Percentiles rank a stretch among this genome's conserved stretches.
These are phyloP conservation scores for Echinometra lucunter DNA, from an alignment of 53 echinoderm and acorn worm genomes.

Conservation along the genomic window DNA sequence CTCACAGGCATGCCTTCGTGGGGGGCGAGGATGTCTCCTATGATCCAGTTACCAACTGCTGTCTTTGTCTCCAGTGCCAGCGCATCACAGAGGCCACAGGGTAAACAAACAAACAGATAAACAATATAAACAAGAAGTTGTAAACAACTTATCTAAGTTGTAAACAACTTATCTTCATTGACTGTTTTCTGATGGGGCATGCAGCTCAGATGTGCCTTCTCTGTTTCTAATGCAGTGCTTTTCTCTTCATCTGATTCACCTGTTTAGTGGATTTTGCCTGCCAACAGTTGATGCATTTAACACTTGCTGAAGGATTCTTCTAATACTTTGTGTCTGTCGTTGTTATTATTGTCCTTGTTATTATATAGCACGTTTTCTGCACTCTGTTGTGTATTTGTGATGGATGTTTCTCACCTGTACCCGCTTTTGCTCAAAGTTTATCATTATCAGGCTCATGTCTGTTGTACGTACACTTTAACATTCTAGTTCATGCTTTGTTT, in stretches of 20 bases:
- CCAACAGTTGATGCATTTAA: slow-evolving; percentile 6
- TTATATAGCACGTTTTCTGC: not conserved
- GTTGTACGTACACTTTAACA: too few relatives aligned
- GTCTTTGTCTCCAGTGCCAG: slow-evolving; percentile 88
- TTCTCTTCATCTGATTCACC: not conserved
- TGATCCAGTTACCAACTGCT: slow-evolving; percentile 82
- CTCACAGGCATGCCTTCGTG: slow-evolving; percentile 90
- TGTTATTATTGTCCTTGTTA: not conserved
- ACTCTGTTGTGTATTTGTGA: slow-evolving; percentile 6
- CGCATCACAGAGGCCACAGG: slow-evolving; percentile 59
- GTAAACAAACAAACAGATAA: slow-evolving; percentile 61
- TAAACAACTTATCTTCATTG: not conserved
- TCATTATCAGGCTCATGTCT: not conserved
- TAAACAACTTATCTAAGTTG: not conserved
- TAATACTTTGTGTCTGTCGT: not conserved
- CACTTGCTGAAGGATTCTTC: not conserved
- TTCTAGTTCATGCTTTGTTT: not conserved
- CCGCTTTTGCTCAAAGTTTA: not conserved
- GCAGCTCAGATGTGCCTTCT: not conserved
- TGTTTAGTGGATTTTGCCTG: not conserved
- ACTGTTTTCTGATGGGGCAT: too few relatives aligned
- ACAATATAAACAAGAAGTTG: not conserved
- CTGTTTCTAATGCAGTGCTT: slow-evolving; percentile 18
- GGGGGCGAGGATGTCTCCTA: slow-evolving; percentile 94
- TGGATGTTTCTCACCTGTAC: not conserved